These are phyloP conservation scores for Latrodectus geometricus DNA, from an alignment of 1,140 invertebrate species.

Conservation along the genomic window DNA sequence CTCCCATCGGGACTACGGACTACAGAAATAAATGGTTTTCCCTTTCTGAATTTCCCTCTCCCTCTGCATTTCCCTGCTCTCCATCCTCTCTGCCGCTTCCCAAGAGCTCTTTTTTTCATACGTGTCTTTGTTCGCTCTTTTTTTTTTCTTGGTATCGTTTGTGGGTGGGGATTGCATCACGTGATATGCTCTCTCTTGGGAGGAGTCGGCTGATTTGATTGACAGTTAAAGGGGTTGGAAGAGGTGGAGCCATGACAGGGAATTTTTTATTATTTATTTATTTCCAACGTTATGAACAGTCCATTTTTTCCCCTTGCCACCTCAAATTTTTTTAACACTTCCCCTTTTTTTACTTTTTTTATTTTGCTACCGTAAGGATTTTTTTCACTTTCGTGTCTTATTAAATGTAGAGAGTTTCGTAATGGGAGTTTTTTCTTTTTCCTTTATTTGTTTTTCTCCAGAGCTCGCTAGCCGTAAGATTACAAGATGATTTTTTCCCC, in stretches of 20 bases:
- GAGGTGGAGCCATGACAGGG: slow-evolving; percentile 21
- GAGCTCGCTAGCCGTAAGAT: background rate
- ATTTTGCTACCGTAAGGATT: slow-evolving; percentile 44
- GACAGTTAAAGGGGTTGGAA: slow-evolving; percentile 41
- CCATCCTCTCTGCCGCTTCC: slow-evolving; percentile 12
- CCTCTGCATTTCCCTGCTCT: slow-evolving; percentile 22
- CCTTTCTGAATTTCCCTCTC: slow-evolving; percentile 53
- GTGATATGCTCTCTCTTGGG: slow-evolving; percentile 55
- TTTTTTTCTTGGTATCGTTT: slow-evolving; percentile 40
- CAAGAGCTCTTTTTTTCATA: slow-evolving; percentile 16
- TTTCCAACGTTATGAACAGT: slow-evolving; percentile 25
- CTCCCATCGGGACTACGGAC: slow-evolving; percentile 38
- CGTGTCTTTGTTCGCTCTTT: slow-evolving; percentile 11
- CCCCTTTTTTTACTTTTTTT: slow-evolving; percentile 33
- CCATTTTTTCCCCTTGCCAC: slow-evolving; percentile 6
- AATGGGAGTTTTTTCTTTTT: slow-evolving; percentile 38
- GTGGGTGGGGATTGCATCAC: slow-evolving; percentile 56
- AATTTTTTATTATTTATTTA: slow-evolving; percentile 32
- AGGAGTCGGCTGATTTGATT: slow-evolving; percentile 46
- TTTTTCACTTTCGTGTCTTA: slow-evolving; percentile 51
- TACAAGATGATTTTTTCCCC: background rate
- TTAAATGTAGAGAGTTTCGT: slow-evolving; percentile 54
- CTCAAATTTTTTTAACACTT: slow-evolving; percentile 45
- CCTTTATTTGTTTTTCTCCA: background rate
- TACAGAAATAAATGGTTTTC: slow-evolving; percentile 62